These are phyloP conservation scores for Marisa cornuarietis DNA, from an alignment of 1,140 invertebrate genomes.

Conservation along the genomic window DNA sequence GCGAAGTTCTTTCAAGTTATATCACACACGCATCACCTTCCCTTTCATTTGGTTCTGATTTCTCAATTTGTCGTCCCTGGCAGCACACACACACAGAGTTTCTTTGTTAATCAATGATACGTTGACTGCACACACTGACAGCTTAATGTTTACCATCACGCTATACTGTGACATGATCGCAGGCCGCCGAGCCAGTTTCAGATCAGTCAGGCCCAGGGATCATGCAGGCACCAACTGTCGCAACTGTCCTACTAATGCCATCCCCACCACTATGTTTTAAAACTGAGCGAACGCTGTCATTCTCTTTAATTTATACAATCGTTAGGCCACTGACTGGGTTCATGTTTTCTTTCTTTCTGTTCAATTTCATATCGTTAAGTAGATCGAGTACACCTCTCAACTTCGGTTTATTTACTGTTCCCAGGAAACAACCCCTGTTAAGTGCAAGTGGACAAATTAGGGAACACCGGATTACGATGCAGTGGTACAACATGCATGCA, in stretches of 20 bases:
- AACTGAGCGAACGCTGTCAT: not conserved
- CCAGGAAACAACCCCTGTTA: slow-evolving; percentile 15
- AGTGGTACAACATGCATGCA: not conserved
- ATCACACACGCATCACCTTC: not conserved
- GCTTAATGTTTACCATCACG: too few species aligned
- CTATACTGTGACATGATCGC: too few species aligned
- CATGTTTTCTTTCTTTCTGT: slow-evolving; percentile 1
- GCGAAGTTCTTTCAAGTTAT: not conserved
- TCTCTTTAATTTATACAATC: not conserved
- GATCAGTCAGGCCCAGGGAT: too few species aligned
- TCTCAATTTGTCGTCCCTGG: not conserved
- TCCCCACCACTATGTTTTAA: not conserved
- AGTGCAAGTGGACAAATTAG: not conserved
- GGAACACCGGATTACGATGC: not conserved
- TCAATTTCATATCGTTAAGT: slow-evolving; percentile 4
- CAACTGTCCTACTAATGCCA: too few species aligned
- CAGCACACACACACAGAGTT: not conserved
- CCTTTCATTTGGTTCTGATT: not conserved
- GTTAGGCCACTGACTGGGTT: not conserved
- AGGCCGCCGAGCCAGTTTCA: too few species aligned
- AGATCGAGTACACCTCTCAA: not conserved
- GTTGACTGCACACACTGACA: not conserved
- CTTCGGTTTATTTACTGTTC: slow-evolving; percentile 20
- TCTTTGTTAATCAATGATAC: not conserved
- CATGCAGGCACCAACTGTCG: too few species aligned